Evolutionary conservation across 2,113 vertebrate genomes (phyloP).

Genomic region (Lates calcarifer): DNA sequence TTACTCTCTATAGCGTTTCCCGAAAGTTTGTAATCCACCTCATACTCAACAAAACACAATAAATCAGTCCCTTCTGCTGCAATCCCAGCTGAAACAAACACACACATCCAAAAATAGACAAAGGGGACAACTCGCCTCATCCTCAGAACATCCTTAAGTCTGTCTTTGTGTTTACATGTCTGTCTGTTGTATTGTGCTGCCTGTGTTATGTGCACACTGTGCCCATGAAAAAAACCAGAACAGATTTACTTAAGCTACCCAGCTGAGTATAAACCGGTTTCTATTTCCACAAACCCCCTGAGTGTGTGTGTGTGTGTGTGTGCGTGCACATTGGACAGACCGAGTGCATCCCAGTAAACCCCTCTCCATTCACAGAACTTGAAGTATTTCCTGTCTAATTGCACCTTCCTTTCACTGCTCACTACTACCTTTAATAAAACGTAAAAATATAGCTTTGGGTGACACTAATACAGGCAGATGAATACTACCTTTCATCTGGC

Average conservation of each 20-base stretch:
- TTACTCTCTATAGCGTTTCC: neutral
- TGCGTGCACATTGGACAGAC: neutral
- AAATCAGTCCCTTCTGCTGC: constrained; percentile 6
- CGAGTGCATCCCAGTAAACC: constrained; percentile 27
- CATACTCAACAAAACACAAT: neutral
- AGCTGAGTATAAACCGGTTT: constrained; percentile 39
- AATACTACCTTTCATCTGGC: constrained; percentile 28
- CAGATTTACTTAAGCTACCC: constrained; percentile 19
- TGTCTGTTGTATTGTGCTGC: constrained; percentile 26
- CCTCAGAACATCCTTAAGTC: constrained; percentile 27
- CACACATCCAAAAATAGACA: constrained; percentile 28
- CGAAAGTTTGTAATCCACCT: constrained; percentile 19
- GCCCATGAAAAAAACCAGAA: constrained; percentile 22
- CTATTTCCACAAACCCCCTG: constrained; percentile 15
- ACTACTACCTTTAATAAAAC: constrained; percentile 29
- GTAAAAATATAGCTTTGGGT: constrained; percentile 22
- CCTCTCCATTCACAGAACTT: constrained; percentile 14
- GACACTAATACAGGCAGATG: constrained; percentile 37
- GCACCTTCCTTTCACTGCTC: neutral
- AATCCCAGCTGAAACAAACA: neutral
- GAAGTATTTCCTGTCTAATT: neutral
- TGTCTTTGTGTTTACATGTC: constrained; percentile 48
- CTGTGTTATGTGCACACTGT: constrained; percentile 27
- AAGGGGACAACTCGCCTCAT: constrained; percentile 2
- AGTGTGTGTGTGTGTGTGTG: constrained; percentile 18